Base-by-base conservation (phyloP, 1,140 invertebrate species). In the Drosophila equinoxialis region DNA sequence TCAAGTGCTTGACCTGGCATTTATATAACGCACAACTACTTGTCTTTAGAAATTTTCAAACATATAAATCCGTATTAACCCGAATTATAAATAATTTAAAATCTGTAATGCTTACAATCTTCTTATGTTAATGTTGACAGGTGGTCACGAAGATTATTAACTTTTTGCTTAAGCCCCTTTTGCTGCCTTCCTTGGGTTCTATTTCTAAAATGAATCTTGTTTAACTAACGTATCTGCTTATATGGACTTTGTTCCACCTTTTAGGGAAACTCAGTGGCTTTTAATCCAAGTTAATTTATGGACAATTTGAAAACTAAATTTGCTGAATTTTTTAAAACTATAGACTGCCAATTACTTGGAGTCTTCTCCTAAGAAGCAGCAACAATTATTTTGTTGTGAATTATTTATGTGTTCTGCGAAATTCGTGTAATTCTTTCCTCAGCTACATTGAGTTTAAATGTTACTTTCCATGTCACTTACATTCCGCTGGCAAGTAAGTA, bases 401-500 rank as follows among this genome's bases (percentile, higher is more conserved):
- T 23, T 51, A 51, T 51, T 51, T 51, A 51, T 51, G 7, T 3
- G 13, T 51, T 51, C 45, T 51, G 10, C 10, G 17, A 51, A 51
- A 11, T 51, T 48, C 13, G 3, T 3, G 11, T 42, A 48, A 30
- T 30, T 30, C 30, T 30, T 30, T 30, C 6, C 30, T 30, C 30
- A 30, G 30, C 8, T 37, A 37, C 35, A 37, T 8, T 8, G 8
- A 37, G 7, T 8, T 11, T 51, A 0, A 51, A 51, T 51, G 7
- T 54, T 37, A 30, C 48, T 41, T 39, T 62, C 23, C 11, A 26
- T 75, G 64, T 58, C 58, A 75, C 73, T 75, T 75, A 75, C 73
- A 75, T 75, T 61, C 42, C 55, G 55, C 14, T 57, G 11, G 20
- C 33, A 65, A 58, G 58, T 62, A 76, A 76, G 66, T 76, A 74